These are phyloP conservation scores for Drosophila pruinosa DNA, from an alignment of 1,140 invertebrate species.

Conservation along the genomic window DNA sequence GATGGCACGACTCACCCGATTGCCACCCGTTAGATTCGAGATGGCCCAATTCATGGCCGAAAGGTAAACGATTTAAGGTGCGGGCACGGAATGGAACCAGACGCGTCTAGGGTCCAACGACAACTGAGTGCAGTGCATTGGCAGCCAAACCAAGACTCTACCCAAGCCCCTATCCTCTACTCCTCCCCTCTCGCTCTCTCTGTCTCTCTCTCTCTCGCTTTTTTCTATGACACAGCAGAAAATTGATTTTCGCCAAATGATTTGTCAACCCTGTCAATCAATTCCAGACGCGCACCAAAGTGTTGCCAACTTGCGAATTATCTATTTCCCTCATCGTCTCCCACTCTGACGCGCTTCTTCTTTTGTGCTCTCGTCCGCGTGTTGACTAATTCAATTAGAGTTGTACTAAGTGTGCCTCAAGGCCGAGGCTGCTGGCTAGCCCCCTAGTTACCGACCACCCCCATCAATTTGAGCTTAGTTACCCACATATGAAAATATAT, in stretches of 20 bases:
- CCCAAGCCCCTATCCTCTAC: neutral
- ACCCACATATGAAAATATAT: no score
- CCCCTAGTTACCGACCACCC: slow-evolving; percentile 2
- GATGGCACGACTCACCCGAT: slow-evolving; percentile 80
- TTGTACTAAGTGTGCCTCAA: slow-evolving; percentile 72
- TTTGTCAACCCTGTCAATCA: slow-evolving; percentile 63
- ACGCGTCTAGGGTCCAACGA: slow-evolving; percentile 38
- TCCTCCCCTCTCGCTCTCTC: neutral
- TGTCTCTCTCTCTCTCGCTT: slow-evolving; percentile 1
- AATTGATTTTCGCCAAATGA: slow-evolving; percentile 68
- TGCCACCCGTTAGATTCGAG: slow-evolving; percentile 79
- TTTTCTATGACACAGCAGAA: slow-evolving; percentile 28
- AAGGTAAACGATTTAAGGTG: neutral
- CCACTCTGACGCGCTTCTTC: slow-evolving; percentile 14
- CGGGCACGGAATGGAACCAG: slow-evolving; percentile 23
- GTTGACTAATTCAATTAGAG: slow-evolving; percentile 77
- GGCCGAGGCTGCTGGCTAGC: slow-evolving; percentile 42
- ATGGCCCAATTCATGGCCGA: slow-evolving; percentile 80
- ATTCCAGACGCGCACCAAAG: slow-evolving; percentile 37
- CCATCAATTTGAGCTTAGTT: slow-evolving; percentile 7
- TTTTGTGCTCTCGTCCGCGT: slow-evolving; percentile 34
- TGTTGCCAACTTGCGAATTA: slow-evolving; percentile 42
- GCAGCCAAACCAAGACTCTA: slow-evolving; percentile 1
- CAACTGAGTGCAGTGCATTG: slow-evolving; percentile 52
- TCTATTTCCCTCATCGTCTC: slow-evolving; percentile 5